These are phyloP conservation scores for Hirtodrosophila histrioides DNA, from an alignment of 2,888 invertebrate genomes.

Conservation along the genomic window DNA sequence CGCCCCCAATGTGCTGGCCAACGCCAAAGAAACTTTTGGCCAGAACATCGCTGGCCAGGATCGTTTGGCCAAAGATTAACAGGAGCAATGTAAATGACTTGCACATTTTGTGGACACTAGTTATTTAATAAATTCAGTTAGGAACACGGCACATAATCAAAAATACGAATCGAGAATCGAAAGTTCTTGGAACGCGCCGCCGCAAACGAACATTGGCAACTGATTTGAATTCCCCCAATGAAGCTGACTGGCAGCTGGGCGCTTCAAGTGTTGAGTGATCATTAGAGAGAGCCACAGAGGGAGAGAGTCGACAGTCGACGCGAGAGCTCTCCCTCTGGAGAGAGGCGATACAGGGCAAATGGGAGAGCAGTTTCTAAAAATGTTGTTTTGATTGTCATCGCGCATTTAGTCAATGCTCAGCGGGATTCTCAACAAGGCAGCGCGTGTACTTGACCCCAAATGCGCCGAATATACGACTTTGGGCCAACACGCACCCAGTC, in stretches of 20 bases:
- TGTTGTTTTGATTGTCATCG: constrained; percentile 2
- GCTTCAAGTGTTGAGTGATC: constrained; percentile 62
- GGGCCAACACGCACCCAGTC: constrained; percentile 14
- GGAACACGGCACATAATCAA: constrained; percentile 33
- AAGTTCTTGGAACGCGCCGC: constrained; percentile 47
- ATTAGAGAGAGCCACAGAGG: constrained; percentile 11
- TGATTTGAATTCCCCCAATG: constrained; percentile 34
- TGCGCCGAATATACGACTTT: constrained; percentile 38
- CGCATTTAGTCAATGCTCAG: background rate
- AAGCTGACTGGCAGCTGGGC: constrained; percentile 10
- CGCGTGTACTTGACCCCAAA: constrained; percentile 58
- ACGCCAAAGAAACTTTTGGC: constrained; percentile 44
- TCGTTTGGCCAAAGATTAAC: constrained; percentile 31
- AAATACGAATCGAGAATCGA: constrained; percentile 1
- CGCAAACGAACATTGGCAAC: constrained; percentile 64
- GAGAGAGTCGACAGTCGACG: constrained; percentile 4
- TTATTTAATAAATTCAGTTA: constrained; percentile 3
- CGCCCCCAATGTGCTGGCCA: constrained; percentile 59
- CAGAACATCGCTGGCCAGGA: constrained; percentile 30
- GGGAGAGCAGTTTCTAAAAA: background rate
- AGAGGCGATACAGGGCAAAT: background rate
- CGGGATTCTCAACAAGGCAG: constrained; percentile 4
- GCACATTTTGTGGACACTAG: constrained; percentile 39
- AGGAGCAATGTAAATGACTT: constrained; percentile 23
- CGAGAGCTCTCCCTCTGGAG: background rate